Evolutionary conservation across 2,888 invertebrate genomes (phyloP).

Genomic region (Aphelenchoides bicaudatus): DNA sequence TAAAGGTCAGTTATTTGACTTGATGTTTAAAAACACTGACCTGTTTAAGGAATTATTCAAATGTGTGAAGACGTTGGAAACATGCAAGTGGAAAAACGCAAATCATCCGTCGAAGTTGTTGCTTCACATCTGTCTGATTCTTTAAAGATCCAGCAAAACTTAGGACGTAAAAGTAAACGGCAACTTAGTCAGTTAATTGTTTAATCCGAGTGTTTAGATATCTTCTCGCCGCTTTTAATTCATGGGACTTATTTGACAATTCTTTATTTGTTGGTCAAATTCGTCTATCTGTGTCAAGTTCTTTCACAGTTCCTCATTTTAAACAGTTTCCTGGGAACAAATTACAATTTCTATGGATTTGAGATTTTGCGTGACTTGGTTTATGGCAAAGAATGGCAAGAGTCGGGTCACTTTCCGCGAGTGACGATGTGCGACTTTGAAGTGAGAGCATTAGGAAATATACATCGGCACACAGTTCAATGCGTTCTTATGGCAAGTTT

Average conservation of each 20-base stretch:
- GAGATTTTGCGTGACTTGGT: conserved; percentile 60
- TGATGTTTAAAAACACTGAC: too few relatives aligned
- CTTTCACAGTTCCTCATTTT: conserved; percentile 60
- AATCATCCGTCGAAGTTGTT: conserved; percentile 62
- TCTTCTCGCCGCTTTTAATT: conserved; percentile 46
- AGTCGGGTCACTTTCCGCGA: conserved; percentile 47
- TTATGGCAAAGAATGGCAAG: conserved; percentile 59
- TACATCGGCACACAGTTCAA: conserved; percentile 61
- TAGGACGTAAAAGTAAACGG: conserved; percentile 35
- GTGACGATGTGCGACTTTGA: conserved; percentile 62
- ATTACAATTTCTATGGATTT: conserved; percentile 61
- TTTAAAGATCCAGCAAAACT: conserved; percentile 62
- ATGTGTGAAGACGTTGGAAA: conserved; percentile 63
- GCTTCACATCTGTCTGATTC: conserved; percentile 64
- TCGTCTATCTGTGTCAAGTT: conserved; percentile 57
- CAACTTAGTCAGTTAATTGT: neutral
- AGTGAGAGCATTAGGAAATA: conserved; percentile 63
- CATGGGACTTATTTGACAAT: conserved; percentile 57
- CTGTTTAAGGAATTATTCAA: conserved; percentile 62
- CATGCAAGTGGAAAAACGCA: conserved; percentile 61
- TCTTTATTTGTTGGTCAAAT: conserved; percentile 49
- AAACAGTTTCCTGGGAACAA: conserved; percentile 60
- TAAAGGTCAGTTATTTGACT: too few relatives aligned
- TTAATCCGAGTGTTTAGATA: conserved; percentile 52
- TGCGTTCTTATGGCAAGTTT: conserved; percentile 57